Evolutionary conservation across 2,888 invertebrate species (phyloP), one percentile per base, ranked within the genome.

Genomic region (Drosophila helvetica): DNA sequence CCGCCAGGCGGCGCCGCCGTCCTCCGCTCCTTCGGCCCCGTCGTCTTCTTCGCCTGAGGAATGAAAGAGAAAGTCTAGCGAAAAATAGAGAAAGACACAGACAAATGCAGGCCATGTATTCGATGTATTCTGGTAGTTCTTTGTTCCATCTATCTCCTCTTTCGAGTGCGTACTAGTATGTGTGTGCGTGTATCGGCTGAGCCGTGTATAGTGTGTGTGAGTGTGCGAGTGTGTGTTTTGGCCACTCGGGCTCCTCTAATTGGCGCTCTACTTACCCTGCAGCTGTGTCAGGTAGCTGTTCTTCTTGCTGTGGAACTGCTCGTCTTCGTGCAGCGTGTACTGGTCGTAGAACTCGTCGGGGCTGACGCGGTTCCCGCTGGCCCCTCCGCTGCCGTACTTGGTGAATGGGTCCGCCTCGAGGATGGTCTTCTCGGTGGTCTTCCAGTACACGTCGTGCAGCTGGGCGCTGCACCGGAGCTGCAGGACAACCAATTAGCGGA

Each of bases 381-480:
- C 62, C 0, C 71, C 38, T 38, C 38, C 73, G 19, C 77, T 87
- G 2, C 90, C 90, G 47, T 89, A 88, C 33, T 80, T 80, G 47
- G 78, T 67, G 60, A 78, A 63, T 1, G 83, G 89, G 77, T 92
- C 92, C 75, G 94, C 94, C 83, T 94, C 93, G 85, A 94, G 94
- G 42, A 94, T 93, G 77, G 93, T 94, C 80, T 94, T 94, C 90
- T 95, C 95, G 8, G 94, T 94, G 84, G 94, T 94, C 89, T 94
- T 93, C 93, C 94, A 94, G 89, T 95, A 95, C 52, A 95, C 92
- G 79, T 94, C 93, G 88, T 94, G 94, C 80, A 95, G 93, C 70
- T 94, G 94, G 0, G 95, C 95, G 72, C 94, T 94, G 91, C 95
- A 95, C 2, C 95, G 93, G 47, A 95, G 92, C 92, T 94, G 66